phyloP scores from a whole-genome alignment of 2,888 invertebrate species.

The Nysson spinosus region DNA sequence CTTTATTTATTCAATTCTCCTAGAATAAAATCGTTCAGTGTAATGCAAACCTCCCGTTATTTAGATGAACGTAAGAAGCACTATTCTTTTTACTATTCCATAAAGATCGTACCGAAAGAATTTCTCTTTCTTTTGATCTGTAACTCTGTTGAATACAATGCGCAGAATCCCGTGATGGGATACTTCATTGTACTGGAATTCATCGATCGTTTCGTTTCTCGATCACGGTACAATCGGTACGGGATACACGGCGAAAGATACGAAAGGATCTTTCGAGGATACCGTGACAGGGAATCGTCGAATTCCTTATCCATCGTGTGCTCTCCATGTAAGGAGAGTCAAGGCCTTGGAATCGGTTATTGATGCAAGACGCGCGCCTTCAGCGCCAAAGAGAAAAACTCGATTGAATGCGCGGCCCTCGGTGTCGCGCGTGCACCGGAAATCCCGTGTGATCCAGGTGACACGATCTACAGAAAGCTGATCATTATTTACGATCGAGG shows the following conservation, averaged over 20 bases:
- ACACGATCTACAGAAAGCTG: conserved; percentile 27
- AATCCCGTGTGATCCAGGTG: conserved; percentile 52
- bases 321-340: conserved; percentile 28
- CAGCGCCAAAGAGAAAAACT: conserved; percentile 55
- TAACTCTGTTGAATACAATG: background rate
- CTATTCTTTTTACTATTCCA: too few species aligned
- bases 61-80: too few species aligned
- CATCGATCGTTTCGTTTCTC: conserved; percentile 8
- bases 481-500: conserved; percentile 19
- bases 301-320: conserved; percentile 34
- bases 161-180: background rate
- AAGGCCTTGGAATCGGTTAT: conserved; percentile 51
- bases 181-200: background rate
- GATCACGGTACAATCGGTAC: conserved; percentile 2
- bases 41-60: too few species aligned
- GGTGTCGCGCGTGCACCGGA: conserved; percentile 48
- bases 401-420: conserved; percentile 37
- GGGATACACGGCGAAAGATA: conserved; percentile 1
- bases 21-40: too few species aligned
- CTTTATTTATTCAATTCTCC: too few species aligned
- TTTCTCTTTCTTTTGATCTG: background rate
- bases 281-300: conserved; percentile 40
- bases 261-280: conserved; percentile 32
- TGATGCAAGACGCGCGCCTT: conserved; percentile 52
- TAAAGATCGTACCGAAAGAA: background rate